phyloP scores from a whole-genome alignment of 2,797 vertebrate genomes.

The Squalus acanthias region DNA sequence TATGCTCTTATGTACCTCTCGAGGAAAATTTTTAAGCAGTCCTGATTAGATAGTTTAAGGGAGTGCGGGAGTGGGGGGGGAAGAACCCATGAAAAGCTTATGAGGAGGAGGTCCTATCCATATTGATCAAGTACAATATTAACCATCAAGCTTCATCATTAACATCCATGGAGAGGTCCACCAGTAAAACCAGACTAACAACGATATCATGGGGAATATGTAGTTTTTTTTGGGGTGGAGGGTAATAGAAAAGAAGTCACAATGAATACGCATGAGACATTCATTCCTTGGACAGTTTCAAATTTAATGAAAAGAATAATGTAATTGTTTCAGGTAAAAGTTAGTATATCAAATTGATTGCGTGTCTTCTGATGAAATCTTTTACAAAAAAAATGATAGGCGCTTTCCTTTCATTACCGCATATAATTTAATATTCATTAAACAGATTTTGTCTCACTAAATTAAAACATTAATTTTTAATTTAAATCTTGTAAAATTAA shows the following conservation, averaged over 20 bases:
- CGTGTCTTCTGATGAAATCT: not conserved
- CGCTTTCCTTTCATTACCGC: not conserved
- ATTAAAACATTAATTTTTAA: slow-evolving; percentile 37
- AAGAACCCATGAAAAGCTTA: too few species aligned
- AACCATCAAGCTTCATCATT: not conserved
- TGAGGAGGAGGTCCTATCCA: not conserved
- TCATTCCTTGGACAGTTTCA: not conserved
- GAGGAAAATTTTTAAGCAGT: not conserved
- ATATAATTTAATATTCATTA: slow-evolving; percentile 36
- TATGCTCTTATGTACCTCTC: too few species aligned
- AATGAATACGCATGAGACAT: not conserved
- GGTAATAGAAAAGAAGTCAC: not conserved
- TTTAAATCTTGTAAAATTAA: slow-evolving; percentile 36
- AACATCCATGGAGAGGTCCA: not conserved
- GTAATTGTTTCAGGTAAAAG: slow-evolving; percentile 19
- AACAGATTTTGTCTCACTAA: slow-evolving; percentile 37
- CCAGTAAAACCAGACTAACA: not conserved
- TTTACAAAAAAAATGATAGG: slow-evolving; percentile 13
- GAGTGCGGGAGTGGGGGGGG: not conserved
- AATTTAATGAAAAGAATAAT: slow-evolving; percentile 24
- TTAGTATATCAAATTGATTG: slow-evolving; percentile 23
- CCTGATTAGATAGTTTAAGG: not conserved
- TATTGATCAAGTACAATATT: not conserved
- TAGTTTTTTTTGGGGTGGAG: not conserved
- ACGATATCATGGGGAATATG: too few species aligned